Percentiles rank a stretch among this genome's conserved stretches.
phyloP scores from a whole-genome alignment of 2,888 invertebrate genomes.

The Leuctra nigra region DNA sequence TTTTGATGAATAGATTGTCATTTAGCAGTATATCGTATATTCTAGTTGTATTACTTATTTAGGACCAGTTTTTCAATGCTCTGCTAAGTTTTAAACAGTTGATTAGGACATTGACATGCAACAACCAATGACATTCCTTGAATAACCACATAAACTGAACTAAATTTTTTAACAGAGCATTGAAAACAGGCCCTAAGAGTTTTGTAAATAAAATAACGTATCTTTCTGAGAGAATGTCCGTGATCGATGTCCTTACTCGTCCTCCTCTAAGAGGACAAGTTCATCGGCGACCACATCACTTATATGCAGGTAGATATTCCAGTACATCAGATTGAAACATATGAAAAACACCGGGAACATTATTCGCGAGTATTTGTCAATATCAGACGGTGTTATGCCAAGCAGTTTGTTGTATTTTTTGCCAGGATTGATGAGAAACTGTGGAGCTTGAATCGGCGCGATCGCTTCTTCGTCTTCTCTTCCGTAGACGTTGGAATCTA shows the following conservation, averaged over 20 bases:
- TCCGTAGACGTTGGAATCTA: constrained; percentile 88
- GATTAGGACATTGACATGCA: no score
- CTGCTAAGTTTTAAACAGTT: no score
- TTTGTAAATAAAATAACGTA: no score
- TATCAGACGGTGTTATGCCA: constrained; percentile 92
- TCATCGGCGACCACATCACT: constrained; percentile 94
- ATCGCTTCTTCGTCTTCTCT: constrained; percentile 55
- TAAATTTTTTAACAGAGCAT: no score
- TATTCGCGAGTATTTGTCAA: constrained; percentile 98
- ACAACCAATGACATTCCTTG: no score
- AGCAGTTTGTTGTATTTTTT: constrained; percentile 82
- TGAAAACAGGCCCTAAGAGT: no score
- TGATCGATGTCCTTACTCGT: constrained; percentile 49
- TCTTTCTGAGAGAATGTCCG: no score
- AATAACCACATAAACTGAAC: no score
- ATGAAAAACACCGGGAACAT: constrained; percentile 98
- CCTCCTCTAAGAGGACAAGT: constrained; percentile 71
- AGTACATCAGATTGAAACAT: constrained; percentile 97
- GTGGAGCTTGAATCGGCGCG: constrained; percentile 50
- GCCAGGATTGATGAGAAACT: constrained; percentile 77
- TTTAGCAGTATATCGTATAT: no score
- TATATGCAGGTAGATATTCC: constrained; percentile 95
- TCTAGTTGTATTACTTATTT: no score
- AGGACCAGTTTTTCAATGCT: no score
- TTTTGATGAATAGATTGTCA: no score